Conservation (phyloP, 2,113 vertebrate species). For the Hypocryptadius cinnamomeus region DNA sequence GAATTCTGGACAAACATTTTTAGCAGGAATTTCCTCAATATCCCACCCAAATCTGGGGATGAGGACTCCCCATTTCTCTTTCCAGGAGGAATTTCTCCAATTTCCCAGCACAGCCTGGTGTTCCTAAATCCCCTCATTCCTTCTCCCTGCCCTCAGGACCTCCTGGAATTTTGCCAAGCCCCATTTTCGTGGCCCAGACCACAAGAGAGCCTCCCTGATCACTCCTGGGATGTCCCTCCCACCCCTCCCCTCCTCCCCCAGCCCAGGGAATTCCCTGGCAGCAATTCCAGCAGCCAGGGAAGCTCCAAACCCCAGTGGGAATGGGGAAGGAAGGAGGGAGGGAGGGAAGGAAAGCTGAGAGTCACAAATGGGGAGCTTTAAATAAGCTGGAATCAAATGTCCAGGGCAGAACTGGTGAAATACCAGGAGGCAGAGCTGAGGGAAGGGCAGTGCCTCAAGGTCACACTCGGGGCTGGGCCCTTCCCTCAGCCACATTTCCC, state of each 20-base stretch:
- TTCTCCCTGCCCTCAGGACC: no score
- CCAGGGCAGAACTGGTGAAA: background rate
- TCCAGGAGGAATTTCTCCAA: no score
- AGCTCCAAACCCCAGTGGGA: background rate
- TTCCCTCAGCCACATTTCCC: background rate
- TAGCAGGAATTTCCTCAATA: no score
- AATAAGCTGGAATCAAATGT: background rate
- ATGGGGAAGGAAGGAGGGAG: background rate
- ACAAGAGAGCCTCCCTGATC: accelerated
- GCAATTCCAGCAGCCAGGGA: background rate
- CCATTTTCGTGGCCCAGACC: accelerated
- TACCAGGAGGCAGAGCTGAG: background rate
- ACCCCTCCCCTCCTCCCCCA: background rate
- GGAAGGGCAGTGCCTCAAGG: background rate
- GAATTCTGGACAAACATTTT: no score
- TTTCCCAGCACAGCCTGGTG: no score
- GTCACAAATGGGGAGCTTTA: accelerated
- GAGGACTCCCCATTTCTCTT: no score
- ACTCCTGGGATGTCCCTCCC: no score
- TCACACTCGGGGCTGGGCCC: background rate
- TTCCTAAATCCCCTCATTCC: no score
- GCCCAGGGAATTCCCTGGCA: background rate
- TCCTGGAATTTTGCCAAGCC: background rate
- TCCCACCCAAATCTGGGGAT: no score
- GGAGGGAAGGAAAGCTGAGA: background rate